phyloP scores from a whole-genome alignment of 2,113 vertebrate species.

The Tinamus guttatus region DNA sequence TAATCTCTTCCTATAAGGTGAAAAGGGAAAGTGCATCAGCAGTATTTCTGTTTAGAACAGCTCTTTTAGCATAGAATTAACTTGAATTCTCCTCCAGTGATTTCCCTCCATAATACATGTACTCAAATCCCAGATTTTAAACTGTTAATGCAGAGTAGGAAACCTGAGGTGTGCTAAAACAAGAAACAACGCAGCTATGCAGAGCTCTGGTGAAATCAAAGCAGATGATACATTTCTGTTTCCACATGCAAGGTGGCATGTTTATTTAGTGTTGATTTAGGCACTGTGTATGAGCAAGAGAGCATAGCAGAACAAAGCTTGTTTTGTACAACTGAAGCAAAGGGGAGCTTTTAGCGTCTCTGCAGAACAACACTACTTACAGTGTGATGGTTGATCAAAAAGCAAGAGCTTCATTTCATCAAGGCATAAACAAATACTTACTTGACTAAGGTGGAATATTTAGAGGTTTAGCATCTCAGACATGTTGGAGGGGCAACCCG shows the following conservation, averaged over 20 bases:
- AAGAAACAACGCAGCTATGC: slow-evolving; percentile 52
- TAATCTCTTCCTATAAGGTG: slow-evolving; percentile 21
- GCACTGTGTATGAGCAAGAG: background rate
- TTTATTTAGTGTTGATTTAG: slow-evolving; percentile 19
- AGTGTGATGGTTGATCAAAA: background rate
- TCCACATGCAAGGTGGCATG: background rate
- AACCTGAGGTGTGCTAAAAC: slow-evolving; percentile 31
- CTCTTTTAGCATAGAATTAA: slow-evolving; percentile 46
- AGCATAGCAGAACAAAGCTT: background rate
- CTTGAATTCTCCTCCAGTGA: background rate
- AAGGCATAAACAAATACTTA: background rate
- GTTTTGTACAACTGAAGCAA: background rate
- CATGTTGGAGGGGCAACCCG: background rate
- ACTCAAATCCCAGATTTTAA: slow-evolving; percentile 42
- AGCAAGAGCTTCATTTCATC: background rate
- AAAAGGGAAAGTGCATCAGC: slow-evolving; percentile 27
- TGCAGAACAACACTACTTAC: background rate
- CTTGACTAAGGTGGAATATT: background rate
- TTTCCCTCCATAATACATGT: slow-evolving; percentile 15
- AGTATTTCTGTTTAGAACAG: slow-evolving; percentile 63
- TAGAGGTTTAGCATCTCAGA: background rate
- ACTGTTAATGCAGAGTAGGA: background rate
- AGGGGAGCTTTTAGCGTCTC: background rate
- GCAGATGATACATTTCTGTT: slow-evolving; percentile 13
- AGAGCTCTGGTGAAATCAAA: slow-evolving; percentile 41